Evolutionary conservation across 35 echinoderm and acorn worm species (phyloP).

Genomic region (Ophiothrix spiculata): DNA sequence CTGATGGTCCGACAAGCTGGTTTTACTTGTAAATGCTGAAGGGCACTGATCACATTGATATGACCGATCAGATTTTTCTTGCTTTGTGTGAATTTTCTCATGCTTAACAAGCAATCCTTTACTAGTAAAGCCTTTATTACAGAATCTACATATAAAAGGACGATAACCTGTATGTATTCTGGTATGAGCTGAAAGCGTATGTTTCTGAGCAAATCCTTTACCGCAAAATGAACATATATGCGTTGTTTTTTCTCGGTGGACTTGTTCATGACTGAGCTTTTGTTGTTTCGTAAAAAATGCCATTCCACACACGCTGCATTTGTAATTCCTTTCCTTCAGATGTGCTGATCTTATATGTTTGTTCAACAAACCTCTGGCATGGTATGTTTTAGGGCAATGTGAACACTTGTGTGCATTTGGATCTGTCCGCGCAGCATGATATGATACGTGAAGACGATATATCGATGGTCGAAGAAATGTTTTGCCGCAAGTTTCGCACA

Average conservation of each 20-base stretch:
- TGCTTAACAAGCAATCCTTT: neutral
- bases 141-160: neutral
- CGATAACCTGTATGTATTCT: neutral
- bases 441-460: neutral
- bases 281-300: neutral
- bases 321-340: neutral
- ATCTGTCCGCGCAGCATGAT: neutral
- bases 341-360: neutral
- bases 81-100: neutral
- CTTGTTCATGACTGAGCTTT: neutral
- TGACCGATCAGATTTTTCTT: neutral
- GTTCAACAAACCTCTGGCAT: neutral
- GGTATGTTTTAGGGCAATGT: neutral
- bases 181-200: neutral
- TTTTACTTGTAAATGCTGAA: neutral
- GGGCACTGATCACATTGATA: neutral
- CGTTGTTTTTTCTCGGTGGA: neutral
- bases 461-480: neutral
- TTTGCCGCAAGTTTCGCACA: neutral
- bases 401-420: neutral
- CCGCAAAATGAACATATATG: neutral
- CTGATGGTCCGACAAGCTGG: neutral
- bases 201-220: neutral
- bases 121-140: neutral
- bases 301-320: neutral